A percentile compares a stretch with the other conserved stretches of the same genome.
phyloP scores from a whole-genome alignment of 1,140 invertebrate species.

The Drosophila ironensis region DNA sequence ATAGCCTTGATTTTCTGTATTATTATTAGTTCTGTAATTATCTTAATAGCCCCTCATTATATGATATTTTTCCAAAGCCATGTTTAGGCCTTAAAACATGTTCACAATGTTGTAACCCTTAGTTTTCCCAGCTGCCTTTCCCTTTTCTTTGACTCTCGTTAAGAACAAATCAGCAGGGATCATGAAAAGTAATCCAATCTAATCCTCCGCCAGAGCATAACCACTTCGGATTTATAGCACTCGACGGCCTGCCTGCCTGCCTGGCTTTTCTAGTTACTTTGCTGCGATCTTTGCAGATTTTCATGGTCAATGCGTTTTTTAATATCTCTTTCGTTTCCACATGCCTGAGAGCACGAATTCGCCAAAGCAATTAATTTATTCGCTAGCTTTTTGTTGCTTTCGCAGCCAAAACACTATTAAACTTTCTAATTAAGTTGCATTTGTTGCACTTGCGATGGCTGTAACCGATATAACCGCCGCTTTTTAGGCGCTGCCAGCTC shows the following conservation, averaged over 20 bases:
- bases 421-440: slow-evolving; percentile 73
- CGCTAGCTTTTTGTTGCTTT: slow-evolving; percentile 56
- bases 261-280: slow-evolving; percentile 11
- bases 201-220: slow-evolving; percentile 12
- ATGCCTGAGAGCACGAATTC: slow-evolving; percentile 59
- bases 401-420: slow-evolving; percentile 55
- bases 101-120: no score
- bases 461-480: slow-evolving; percentile 45
- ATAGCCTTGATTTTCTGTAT: no score
- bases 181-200: neutral
- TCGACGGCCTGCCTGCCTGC: neutral
- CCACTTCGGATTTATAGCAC: slow-evolving; percentile 20
- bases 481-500: slow-evolving; percentile 70
- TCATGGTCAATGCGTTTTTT: slow-evolving; percentile 66
- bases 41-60: no score
- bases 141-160: neutral
- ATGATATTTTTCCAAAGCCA: no score
- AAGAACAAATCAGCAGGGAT: neutral
- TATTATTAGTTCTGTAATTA: no score
- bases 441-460: slow-evolving; percentile 3
- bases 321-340: slow-evolving; percentile 70
- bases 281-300: slow-evolving; percentile 39
- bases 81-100: no score
- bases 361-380: slow-evolving; percentile 72
- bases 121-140: neutral